A percentile compares a stretch with the other conserved stretches of the same genome.
phyloP scores from a whole-genome alignment of 2,888 invertebrate genomes.

The Rutpela maculata region DNA sequence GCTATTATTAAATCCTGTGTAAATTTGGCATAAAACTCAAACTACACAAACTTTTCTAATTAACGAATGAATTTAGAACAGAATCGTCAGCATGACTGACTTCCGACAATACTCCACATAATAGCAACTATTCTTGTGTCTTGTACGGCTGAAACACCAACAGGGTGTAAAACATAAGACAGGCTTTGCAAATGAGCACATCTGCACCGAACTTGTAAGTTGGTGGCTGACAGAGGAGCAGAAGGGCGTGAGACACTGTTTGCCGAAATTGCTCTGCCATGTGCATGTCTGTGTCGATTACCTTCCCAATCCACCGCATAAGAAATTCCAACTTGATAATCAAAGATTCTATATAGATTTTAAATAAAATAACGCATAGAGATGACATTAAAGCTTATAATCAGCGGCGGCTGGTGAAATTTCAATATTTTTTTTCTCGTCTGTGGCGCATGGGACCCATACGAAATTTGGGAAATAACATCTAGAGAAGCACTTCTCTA shows the following conservation, averaged over 20 bases:
- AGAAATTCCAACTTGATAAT: neutral
- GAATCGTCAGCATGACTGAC: slow-evolving; percentile 51
- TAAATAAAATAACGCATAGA: neutral
- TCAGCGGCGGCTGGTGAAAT: too few relatives aligned
- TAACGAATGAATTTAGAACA: slow-evolving; percentile 51
- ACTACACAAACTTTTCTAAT: slow-evolving; percentile 53
- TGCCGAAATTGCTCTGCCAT: slow-evolving; percentile 55
- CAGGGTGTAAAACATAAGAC: slow-evolving; percentile 60
- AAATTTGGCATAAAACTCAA: slow-evolving; percentile 34
- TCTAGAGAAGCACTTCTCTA: too few relatives aligned
- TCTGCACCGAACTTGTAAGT: slow-evolving; percentile 48
- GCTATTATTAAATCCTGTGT: slow-evolving; percentile 29
- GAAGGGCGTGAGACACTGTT: slow-evolving; percentile 57
- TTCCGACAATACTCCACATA: slow-evolving; percentile 50
- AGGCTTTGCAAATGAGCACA: slow-evolving; percentile 59
- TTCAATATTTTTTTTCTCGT: too few relatives aligned
- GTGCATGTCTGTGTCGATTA: slow-evolving; percentile 50
- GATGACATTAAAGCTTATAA: too few relatives aligned
- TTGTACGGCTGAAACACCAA: slow-evolving; percentile 51
- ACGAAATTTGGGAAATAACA: too few relatives aligned
- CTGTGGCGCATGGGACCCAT: too few relatives aligned
- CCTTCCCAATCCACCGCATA: slow-evolving; percentile 8
- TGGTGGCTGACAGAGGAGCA: slow-evolving; percentile 53
- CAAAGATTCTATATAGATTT: neutral
- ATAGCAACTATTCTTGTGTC: slow-evolving; percentile 50